A percentile compares a stretch with the other conserved stretches of the same genome.
Conservation (phyloP, 2,797 vertebrate species). For the Eleutherodactylus coqui region DNA sequence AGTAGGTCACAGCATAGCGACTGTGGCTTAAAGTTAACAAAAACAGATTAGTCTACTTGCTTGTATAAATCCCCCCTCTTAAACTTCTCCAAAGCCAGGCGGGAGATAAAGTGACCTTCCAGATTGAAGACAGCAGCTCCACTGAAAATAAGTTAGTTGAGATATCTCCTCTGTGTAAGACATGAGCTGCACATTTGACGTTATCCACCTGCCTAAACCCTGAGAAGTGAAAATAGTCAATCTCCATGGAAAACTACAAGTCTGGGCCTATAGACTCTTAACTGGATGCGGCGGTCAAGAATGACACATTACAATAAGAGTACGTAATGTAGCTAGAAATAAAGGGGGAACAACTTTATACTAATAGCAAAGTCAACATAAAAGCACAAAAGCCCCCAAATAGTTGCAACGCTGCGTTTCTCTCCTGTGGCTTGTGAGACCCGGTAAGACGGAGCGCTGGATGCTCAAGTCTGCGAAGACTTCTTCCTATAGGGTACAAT, state of each 20-base stretch:
- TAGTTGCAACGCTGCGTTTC: too few relatives aligned
- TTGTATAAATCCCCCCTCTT: constrained; percentile 44
- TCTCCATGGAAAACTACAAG: background rate
- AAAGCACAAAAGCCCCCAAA: too few relatives aligned
- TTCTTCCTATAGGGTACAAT: too few relatives aligned
- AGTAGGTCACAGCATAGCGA: constrained; percentile 51
- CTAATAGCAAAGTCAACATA: background rate
- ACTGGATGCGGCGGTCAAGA: background rate
- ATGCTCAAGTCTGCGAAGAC: too few relatives aligned
- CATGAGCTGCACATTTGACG: constrained; percentile 1
- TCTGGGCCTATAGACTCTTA: background rate
- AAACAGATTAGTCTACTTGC: constrained; percentile 58
- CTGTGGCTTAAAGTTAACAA: constrained; percentile 53
- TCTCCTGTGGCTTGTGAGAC: too few relatives aligned
- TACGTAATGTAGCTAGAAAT: background rate
- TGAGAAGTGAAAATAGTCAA: constrained; percentile 2
- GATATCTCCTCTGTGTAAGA: constrained; percentile 32
- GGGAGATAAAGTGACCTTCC: constrained; percentile 52
- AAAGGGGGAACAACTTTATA: background rate
- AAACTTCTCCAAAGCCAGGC: constrained; percentile 49
- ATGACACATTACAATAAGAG: background rate
- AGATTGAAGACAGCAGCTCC: constrained; percentile 30
- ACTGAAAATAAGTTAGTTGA: constrained; percentile 35
- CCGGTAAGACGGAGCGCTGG: too few relatives aligned
- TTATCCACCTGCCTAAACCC: background rate